Conservation (phyloP, 2,888 invertebrate genomes). For the Aleiodes alternator region DNA sequence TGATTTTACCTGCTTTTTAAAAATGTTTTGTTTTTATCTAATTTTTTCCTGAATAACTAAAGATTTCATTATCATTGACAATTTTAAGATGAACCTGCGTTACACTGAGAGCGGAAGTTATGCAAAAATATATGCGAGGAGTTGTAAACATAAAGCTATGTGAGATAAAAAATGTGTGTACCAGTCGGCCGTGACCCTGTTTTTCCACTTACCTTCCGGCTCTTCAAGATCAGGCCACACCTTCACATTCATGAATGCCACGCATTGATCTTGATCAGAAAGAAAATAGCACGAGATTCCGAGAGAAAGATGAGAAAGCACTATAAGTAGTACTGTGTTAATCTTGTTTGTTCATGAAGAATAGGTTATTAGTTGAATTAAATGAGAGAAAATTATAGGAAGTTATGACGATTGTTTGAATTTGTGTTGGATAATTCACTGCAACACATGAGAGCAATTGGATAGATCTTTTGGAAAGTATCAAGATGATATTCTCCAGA, state of each 20-base stretch:
- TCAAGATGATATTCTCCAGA: too few species aligned
- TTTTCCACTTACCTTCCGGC: slow-evolving; percentile 55
- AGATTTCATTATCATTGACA: too few species aligned
- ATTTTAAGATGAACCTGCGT: not conserved
- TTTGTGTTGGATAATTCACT: too few species aligned
- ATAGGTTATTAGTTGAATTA: not conserved
- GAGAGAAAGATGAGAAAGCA: slow-evolving; percentile 39
- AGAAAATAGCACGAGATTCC: slow-evolving; percentile 55
- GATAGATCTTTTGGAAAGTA: too few species aligned
- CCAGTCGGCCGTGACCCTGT: slow-evolving; percentile 63
- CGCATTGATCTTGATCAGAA: slow-evolving; percentile 60
- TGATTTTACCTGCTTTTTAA: too few species aligned
- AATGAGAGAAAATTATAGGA: not conserved
- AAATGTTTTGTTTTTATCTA: too few species aligned
- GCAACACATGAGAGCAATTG: too few species aligned
- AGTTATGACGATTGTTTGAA: too few species aligned
- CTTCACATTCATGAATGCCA: slow-evolving; percentile 48
- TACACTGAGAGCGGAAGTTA: slow-evolving; percentile 5
- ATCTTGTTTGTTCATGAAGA: slow-evolving; percentile 4
- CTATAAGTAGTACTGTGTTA: slow-evolving; percentile 3
- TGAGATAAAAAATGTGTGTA: slow-evolving; percentile 9
- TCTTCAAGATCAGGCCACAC: slow-evolving; percentile 51
- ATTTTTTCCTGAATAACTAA: too few species aligned
- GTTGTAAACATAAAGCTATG: not conserved
- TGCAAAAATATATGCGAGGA: not conserved